A percentile compares a stretch with the other conserved stretches of the same genome.
These are phyloP conservation scores for Agelastica alni DNA, from an alignment of 2,888 invertebrate genomes.

Conservation along the genomic window DNA sequence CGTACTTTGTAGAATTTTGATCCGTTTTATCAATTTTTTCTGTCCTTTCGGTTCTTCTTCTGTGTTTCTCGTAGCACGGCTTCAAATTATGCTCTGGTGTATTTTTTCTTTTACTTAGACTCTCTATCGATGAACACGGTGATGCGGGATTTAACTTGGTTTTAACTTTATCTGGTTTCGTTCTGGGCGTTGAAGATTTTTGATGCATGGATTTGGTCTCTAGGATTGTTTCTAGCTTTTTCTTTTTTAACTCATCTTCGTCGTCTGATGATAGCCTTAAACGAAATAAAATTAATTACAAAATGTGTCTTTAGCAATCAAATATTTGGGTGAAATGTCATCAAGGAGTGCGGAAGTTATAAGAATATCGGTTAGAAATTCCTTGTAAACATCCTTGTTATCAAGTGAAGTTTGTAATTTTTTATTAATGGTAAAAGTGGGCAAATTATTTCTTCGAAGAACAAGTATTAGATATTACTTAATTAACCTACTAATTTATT, in stretches of 20 bases:
- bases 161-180: constrained; percentile 33
- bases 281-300: background rate
- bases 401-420: no score
- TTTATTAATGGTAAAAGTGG: no score
- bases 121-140: constrained; percentile 55
- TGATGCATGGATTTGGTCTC: constrained; percentile 55
- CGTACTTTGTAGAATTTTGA: constrained; percentile 37
- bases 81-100: constrained; percentile 27
- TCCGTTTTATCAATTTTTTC: constrained; percentile 21
- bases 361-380: no score
- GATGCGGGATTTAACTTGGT: constrained; percentile 49
- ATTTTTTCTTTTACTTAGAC: constrained; percentile 41
- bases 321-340: no score
- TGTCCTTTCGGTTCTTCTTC: constrained; percentile 31
- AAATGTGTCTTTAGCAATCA: no score
- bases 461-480: no score
- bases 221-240: constrained; percentile 53
- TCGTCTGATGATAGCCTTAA: constrained; percentile 47
- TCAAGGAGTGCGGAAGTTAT: no score
- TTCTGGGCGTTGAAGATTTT: constrained; percentile 35
- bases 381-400: no score
- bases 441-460: no score
- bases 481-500: no score
- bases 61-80: constrained; percentile 34
- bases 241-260: constrained; percentile 45